These are phyloP conservation scores for Synanthedon andrenaeformis DNA, from an alignment of 2,888 invertebrate genomes.

Conservation along the genomic window DNA sequence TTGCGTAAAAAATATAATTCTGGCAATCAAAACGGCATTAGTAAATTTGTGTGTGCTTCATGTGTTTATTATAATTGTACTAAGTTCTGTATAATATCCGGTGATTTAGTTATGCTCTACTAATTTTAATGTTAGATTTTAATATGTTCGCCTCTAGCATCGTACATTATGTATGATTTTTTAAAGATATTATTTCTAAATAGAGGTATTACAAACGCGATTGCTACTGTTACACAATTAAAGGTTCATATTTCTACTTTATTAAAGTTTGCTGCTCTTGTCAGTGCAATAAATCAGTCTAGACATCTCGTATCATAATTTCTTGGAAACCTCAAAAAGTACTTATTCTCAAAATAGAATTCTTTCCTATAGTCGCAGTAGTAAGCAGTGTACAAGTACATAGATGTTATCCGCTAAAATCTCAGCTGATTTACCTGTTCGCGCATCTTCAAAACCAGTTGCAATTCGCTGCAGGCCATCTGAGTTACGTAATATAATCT, in stretches of 20 bases:
- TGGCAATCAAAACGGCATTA: constrained; percentile 62
- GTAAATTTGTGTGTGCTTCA: constrained; percentile 32
- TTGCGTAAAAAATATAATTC: constrained; percentile 18
- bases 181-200: no score
- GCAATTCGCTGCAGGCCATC: constrained; percentile 46
- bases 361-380: constrained; percentile 14
- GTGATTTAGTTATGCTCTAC: constrained; percentile 32
- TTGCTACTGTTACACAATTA: background rate
- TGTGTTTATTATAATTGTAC: constrained; percentile 20
- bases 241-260: constrained; percentile 8
- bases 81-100: constrained; percentile 28
- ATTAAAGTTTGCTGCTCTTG: constrained; percentile 3
- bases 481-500: constrained; percentile 41
- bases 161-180: no score
- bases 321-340: constrained; percentile 8
- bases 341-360: constrained; percentile 9
- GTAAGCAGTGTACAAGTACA: background rate
- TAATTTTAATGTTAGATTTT: constrained; percentile 11
- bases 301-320: constrained; percentile 8
- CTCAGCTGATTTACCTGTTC: constrained; percentile 35
- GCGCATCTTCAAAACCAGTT: constrained; percentile 42
- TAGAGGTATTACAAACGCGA: no score
- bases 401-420: constrained; percentile 23
- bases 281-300: background rate
- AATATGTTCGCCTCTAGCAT: constrained; percentile 12